Evolutionary conservation across 2,888 invertebrate genomes (phyloP), one percentile per base, ranked within the genome.

Genomic region (Pyrrhia umbra): DNA sequence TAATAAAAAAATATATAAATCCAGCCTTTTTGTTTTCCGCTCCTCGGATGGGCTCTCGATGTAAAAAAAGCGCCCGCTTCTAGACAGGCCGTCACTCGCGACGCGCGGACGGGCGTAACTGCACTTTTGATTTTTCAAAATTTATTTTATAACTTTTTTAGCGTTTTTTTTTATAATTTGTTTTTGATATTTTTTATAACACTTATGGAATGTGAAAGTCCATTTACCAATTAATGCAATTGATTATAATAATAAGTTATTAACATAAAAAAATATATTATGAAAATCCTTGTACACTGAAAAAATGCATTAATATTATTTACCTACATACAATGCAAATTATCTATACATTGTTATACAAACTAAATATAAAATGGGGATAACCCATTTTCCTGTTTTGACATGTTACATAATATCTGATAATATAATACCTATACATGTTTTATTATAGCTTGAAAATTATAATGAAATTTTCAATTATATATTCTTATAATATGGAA

Each of bases 11-110:
- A 80, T 81, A 90, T 92, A 94, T 91, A 94, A 95, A 94, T 94
- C 93, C 93, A 88, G 89, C 90, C 92, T 94, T 95, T 95, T 95
- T 94, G 94, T 94, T 94, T 93, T 87, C 90, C 89, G 89, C 85
- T 90, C 87, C 88, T 90, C 91, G 92, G 93, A 91, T 91, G 92
- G 94, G 94, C 91, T 92, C 90, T 90, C 90, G 90, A 90, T 91
- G 92, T 91, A 92, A 93, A 94, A 90, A 95, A 95, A 93, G 92
- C 91, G 92, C 91, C 93, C 94, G 94, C 91, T 93, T 92, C 94
- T 92, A 95, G 95, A 95, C 95, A 91, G 93, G 82, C 88, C 88
- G 89, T 87, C 88, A 88, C 85, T 78, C 72, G 72, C 82, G 69
- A 61, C 58, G 13, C 6, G 73, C 10, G 84, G 40, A 88, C 81